Conservation (phyloP, 2,797 vertebrate genomes). For the Melanotaenia trifasciata region DNA sequence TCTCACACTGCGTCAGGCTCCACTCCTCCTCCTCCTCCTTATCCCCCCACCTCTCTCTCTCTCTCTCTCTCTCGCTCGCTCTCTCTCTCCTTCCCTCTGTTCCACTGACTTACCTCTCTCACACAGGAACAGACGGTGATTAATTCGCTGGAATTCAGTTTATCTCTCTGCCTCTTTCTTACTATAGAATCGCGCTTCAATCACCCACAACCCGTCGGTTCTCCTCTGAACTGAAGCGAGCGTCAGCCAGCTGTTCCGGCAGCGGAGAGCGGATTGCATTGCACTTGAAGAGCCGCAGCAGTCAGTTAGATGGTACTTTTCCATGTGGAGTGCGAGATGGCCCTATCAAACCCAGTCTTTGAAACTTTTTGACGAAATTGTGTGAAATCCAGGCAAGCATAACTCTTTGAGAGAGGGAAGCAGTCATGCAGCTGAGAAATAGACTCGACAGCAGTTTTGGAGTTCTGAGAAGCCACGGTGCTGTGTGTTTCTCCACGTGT, state of each 20-base stretch:
- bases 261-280: slow-evolving; percentile 32
- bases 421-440: slow-evolving; percentile 3
- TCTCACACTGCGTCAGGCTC: slow-evolving; percentile 80
- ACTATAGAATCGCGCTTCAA: slow-evolving; percentile 49
- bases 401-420: slow-evolving; percentile 6
- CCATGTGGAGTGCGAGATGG: slow-evolving; percentile 41
- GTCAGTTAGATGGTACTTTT: slow-evolving; percentile 50
- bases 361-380: slow-evolving; percentile 58
- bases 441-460: background rate
- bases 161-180: slow-evolving; percentile 23
- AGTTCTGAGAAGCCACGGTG: slow-evolving; percentile 27
- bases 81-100: slow-evolving; percentile 7
- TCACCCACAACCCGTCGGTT: slow-evolving; percentile 50
- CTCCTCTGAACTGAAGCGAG: slow-evolving; percentile 55
- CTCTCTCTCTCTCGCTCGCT: slow-evolving; percentile 25
- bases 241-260: slow-evolving; percentile 63
- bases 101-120: slow-evolving; percentile 33
- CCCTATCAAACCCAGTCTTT: slow-evolving; percentile 34
- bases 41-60: slow-evolving; percentile 25
- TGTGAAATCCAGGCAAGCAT: slow-evolving; percentile 25
- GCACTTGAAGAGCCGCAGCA: slow-evolving; percentile 51
- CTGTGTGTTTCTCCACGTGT: slow-evolving; percentile 25
- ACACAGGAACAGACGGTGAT: slow-evolving; percentile 68
- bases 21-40: slow-evolving; percentile 37
- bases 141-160: slow-evolving; percentile 67